Evolutionary conservation across 2,797 vertebrate genomes (phyloP), one percentile per base, ranked within the genome.

Genomic region (Bovichtus diacanthus): DNA sequence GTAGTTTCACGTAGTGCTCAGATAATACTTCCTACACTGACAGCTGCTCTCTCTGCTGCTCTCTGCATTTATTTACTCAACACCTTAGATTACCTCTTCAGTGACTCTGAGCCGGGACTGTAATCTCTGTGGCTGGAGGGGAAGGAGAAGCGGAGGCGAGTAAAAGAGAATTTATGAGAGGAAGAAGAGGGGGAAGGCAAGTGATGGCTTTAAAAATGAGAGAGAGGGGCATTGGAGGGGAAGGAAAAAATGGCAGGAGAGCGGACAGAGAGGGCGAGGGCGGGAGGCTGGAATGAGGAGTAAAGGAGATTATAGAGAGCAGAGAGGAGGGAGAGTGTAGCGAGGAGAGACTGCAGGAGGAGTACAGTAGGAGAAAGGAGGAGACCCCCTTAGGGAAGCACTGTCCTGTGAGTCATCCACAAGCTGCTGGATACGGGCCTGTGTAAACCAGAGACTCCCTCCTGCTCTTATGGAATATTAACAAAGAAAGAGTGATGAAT

Each of bases 361-460:
- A 53, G 69, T 64, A 79, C 54, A 76, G 74, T 53, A 23, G 55
- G 69, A 66, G 43, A 58, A 50, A 82, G 70, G 77, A 73, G 51
- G 56, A 72, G 62, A 55, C 62, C 61, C 70, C 78, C 74, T 47
- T 18, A 19, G 85, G 81, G 78, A 84, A 80, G 21, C 74, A 74
- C 75, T 73, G 56, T 75, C 71, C 71, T 78, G 65, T 89, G 88
- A 91, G 65, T 90, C 87, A 85, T 86, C 78, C 55, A 58, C 46
- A 59, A 83, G 79, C 83, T 82, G 72, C 88, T 87, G 83, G 83
- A 88, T 84, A 25, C 73, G 53, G 69, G 81, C 62, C 73, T 51
- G 63, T 74, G 58, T 8, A 70, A 76, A 76, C 50, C 53, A 66
- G 66, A 81, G 46, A 60, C 75, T 78, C 64, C 75, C 71, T 85